A percentile compares a stretch with the other conserved stretches of the same genome.
Evolutionary conservation across 2,797 vertebrate species (phyloP).

Genomic region (Petrocephalus schoutedeni): DNA sequence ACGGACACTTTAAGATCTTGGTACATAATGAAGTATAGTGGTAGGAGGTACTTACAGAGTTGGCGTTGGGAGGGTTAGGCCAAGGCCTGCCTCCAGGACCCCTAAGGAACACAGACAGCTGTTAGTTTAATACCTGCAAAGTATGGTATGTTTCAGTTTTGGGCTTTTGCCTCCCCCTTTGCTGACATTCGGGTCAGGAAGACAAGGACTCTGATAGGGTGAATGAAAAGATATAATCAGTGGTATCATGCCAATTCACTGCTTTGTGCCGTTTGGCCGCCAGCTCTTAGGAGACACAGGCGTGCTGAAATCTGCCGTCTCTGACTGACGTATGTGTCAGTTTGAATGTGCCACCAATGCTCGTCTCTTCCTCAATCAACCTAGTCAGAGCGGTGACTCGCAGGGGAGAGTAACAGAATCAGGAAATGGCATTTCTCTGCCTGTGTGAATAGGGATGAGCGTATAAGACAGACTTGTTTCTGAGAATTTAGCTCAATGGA

Average conservation of each 20-base stretch:
- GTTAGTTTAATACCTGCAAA: slow-evolving; percentile 12
- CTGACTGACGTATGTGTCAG: neutral
- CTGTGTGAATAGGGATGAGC: neutral
- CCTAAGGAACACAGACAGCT: slow-evolving; percentile 64
- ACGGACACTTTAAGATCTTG: neutral
- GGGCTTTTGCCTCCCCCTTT: slow-evolving; percentile 1
- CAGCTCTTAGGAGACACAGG: neutral
- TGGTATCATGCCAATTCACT: neutral
- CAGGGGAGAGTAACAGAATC: neutral
- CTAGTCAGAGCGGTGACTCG: neutral
- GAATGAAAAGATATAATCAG: neutral
- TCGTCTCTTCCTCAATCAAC: neutral
- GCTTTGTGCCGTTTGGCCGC: neutral
- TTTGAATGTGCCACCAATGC: neutral
- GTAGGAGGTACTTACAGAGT: slow-evolving; percentile 75
- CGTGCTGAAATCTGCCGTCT: neutral
- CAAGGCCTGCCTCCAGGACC: slow-evolving; percentile 91
- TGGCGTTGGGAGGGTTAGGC: slow-evolving; percentile 93
- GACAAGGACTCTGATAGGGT: slow-evolving; percentile 1
- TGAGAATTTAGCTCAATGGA: neutral
- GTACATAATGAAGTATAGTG: neutral
- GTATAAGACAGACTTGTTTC: neutral
- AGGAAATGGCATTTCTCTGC: neutral
- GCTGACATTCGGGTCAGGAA: slow-evolving; percentile 18
- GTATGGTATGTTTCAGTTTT: neutral